phyloP scores from a whole-genome alignment of 1,140 invertebrate species.

The Drosophila sp. region DNA sequence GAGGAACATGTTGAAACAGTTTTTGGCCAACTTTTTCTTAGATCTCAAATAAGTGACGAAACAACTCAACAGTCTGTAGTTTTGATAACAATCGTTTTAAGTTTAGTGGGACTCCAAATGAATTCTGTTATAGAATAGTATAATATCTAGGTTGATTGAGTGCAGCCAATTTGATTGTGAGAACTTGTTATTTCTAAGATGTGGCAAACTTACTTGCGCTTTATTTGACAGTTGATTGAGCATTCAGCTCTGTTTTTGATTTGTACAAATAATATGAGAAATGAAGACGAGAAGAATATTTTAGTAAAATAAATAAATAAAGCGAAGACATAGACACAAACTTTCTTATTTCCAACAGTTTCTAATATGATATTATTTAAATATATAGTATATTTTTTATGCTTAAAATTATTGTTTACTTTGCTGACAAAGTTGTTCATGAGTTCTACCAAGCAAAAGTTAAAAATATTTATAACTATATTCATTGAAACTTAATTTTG shows the following conservation, averaged over 20 bases:
- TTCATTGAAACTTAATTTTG: too few relatives aligned
- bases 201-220: background rate
- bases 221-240: background rate
- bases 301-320: too few relatives aligned
- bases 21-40: slow-evolving; percentile 17
- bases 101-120: slow-evolving; percentile 1
- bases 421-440: too few relatives aligned
- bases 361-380: too few relatives aligned
- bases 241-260: too few relatives aligned
- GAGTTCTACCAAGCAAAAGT: too few relatives aligned
- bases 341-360: too few relatives aligned
- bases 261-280: too few relatives aligned
- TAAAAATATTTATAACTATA: background rate
- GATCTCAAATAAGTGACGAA: background rate
- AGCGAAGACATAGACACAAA: too few relatives aligned
- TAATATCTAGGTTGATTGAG: background rate
- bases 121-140: background rate
- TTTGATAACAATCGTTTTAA: background rate
- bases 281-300: too few relatives aligned
- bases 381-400: too few relatives aligned
- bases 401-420: too few relatives aligned
- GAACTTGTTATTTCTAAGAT: background rate
- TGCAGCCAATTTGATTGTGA: background rate
- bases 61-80: background rate
- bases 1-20: slow-evolving; percentile 3